Base-by-base conservation (phyloP, 2,797 vertebrate genomes). In the Rhinatrema bivittatum region DNA sequence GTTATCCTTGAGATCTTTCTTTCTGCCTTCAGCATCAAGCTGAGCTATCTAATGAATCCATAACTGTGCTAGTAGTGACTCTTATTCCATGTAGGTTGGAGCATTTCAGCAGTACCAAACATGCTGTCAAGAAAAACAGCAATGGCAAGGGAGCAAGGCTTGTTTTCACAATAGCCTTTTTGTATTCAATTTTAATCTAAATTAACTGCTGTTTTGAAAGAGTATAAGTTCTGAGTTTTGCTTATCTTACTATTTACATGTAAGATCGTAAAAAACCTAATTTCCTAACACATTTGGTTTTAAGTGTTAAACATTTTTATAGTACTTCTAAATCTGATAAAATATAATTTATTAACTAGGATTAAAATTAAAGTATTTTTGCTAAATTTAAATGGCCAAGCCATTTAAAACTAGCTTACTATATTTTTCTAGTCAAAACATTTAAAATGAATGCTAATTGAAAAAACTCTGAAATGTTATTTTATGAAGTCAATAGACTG, bases 21-120 rank as follows among this genome's bases (percentile, higher is more conserved):
- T 66, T 72, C 62, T 66, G 42, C 44, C 60, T 58, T 71, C 68
- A 72, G 43, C 60, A 59, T 78, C 79, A 82, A 77, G 77, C 81
- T 84, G 81, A 54, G 79, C 52, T 67, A 50, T 59, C 74, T 82
- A 79, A 84, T 78, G 77, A 81, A 74, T 62, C 65, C 68, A 5
- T 74, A 66, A 65, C 70, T 57, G 37, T 60, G 62, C 64, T 61
- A 20, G 52, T 62, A 62, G 65, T 71, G 62, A 32, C 17, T 61
- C 20, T 2, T 65, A 46, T 61, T 67, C 63, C 38, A 10, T 19
- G 37, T 66, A 25, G 13, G 16, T 45, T 47, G 15, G 36, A 64
- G 52, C 51, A 60, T 64, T 76, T 78, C 51, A 64, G 36, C 70
- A 61, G 39, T 56, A 61, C 10, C 46, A 54, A 78, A 70, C 72